Evolutionary conservation across 2,888 invertebrate species (phyloP).

Genomic region (Sinhomidia bicolor): DNA sequence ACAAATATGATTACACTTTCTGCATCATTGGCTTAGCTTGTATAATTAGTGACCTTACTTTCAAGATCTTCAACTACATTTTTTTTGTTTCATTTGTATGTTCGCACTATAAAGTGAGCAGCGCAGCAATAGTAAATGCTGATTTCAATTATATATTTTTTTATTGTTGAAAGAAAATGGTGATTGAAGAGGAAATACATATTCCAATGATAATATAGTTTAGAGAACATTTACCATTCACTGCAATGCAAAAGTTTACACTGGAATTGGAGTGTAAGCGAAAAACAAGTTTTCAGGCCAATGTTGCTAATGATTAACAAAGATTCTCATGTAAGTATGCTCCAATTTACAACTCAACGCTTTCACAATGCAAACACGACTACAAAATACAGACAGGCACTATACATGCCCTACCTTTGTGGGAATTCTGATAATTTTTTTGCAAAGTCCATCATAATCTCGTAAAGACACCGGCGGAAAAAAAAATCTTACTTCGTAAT

Average conservation of each 20-base stretch:
- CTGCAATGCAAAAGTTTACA: not conserved
- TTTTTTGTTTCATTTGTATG: not conserved
- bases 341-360: slow-evolving; percentile 51
- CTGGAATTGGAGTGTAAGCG: not conserved
- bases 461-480: slow-evolving; percentile 44
- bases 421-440: slow-evolving; percentile 66
- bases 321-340: slow-evolving; percentile 55
- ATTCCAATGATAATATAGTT: not conserved
- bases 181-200: too few relatives aligned
- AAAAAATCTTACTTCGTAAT: slow-evolving; percentile 47
- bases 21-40: not conserved
- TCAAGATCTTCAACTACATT: not conserved
- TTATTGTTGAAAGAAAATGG: too few relatives aligned
- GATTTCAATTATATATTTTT: too few relatives aligned
- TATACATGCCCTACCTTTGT: slow-evolving; percentile 27
- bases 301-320: slow-evolving; percentile 18
- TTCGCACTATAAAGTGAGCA: too few relatives aligned
- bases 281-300: slow-evolving; percentile 48
- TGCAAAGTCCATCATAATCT: slow-evolving; percentile 23
- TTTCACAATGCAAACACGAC: slow-evolving; percentile 37
- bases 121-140: too few relatives aligned
- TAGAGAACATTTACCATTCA: not conserved
- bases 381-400: not conserved
- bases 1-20: too few relatives aligned
- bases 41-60: not conserved